These are phyloP conservation scores for Drosophila kanapiae DNA, from an alignment of 1,140 invertebrate genomes.

Conservation along the genomic window DNA sequence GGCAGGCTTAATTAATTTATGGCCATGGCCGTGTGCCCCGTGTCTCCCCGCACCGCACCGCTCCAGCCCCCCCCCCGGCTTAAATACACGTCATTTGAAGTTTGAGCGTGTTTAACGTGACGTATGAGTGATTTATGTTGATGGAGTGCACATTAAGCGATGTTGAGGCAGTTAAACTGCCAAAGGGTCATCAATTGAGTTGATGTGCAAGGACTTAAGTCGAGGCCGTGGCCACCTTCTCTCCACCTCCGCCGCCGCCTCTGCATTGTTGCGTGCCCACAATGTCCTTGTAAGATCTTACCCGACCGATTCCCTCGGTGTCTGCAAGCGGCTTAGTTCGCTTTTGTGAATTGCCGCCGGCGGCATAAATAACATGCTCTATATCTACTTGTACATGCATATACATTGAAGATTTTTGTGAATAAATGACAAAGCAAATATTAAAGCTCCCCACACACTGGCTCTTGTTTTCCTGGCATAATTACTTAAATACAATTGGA, in stretches of 20 bases:
- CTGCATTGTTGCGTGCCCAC: constrained; percentile 21
- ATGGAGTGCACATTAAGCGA: constrained; percentile 70
- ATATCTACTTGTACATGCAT: not conserved
- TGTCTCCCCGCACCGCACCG: not conserved
- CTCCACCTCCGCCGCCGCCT: not conserved
- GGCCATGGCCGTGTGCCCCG: constrained; percentile 56
- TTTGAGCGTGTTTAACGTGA: constrained; percentile 81
- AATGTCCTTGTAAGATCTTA: constrained; percentile 23
- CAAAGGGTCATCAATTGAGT: constrained; percentile 71
- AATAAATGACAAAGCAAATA: constrained; percentile 52
- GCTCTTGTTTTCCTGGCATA: constrained; percentile 56
- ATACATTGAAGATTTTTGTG: constrained; percentile 12
- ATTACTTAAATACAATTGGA: constrained; percentile 78
- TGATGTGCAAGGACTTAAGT: constrained; percentile 47
- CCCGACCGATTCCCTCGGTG: not conserved
- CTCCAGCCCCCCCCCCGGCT: not conserved
- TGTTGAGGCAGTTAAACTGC: constrained; percentile 67
- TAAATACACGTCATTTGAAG: constrained; percentile 74
- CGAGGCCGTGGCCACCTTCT: constrained; percentile 8
- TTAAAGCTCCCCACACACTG: constrained; percentile 18
- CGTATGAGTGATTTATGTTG: constrained; percentile 83
- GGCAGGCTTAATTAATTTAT: constrained; percentile 77
- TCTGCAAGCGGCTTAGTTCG: constrained; percentile 34
- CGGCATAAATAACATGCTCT: constrained; percentile 26
- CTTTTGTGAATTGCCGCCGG: constrained; percentile 14